Evolutionary conservation across 37 sponge, comb jelly and placozoan species (phyloP).

Genomic region (Oopsacas minuta): DNA sequence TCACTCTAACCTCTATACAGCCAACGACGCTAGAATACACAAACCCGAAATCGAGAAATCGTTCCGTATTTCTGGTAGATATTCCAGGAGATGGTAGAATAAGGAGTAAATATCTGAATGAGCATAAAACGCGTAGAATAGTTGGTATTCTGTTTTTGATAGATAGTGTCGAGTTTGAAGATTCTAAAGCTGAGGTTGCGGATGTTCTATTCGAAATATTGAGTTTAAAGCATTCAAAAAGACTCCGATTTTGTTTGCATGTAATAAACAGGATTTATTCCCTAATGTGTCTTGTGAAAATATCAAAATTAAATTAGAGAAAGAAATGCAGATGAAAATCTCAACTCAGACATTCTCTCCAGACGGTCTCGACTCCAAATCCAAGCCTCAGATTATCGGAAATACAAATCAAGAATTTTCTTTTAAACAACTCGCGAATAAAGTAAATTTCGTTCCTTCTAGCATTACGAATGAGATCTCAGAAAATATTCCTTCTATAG

Average conservation of each 20-base stretch:
- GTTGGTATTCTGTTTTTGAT: not conserved
- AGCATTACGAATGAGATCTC: not conserved
- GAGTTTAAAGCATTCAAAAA: not conserved
- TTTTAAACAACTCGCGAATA: slow-evolving; percentile 13
- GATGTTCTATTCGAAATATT: not conserved
- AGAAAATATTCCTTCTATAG: not conserved
- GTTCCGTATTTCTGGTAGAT: not conserved
- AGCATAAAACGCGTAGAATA: not conserved
- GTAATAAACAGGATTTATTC: slow-evolving; percentile 8
- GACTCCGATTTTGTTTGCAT: not conserved
- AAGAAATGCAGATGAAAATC: not conserved
- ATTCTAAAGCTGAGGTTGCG: not conserved
- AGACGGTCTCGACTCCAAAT: not conserved
- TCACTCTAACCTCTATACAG: not conserved
- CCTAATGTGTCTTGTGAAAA: not conserved
- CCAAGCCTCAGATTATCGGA: not conserved
- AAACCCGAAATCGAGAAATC: not conserved
- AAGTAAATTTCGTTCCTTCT: not conserved
- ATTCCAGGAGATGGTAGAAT: not conserved
- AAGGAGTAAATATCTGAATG: not conserved
- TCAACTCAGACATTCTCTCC: not conserved
- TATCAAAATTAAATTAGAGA: not conserved
- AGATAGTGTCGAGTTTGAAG: not conserved
- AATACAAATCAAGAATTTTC: not conserved
- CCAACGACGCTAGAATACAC: slow-evolving; percentile 12